A percentile compares a stretch with the other conserved stretches of the same genome.
Conservation (phyloP, 2,113 vertebrate genomes). For the Xyliphius kryptos region DNA sequence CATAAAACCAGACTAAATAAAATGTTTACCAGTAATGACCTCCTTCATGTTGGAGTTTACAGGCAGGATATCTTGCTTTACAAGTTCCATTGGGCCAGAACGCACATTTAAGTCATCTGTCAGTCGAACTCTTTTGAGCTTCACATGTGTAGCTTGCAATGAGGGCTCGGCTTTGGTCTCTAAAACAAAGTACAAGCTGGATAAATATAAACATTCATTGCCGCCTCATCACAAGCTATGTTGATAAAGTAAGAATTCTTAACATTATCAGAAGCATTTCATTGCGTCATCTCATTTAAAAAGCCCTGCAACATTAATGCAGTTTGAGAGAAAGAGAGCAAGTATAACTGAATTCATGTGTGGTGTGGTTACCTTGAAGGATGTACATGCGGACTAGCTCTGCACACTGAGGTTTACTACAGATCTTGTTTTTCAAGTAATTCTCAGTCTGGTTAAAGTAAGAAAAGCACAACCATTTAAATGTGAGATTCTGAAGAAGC, state of each 20-base stretch:
- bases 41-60: too few species aligned
- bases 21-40: conserved; percentile 78
- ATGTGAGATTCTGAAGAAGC: too few species aligned
- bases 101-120: conserved; percentile 80
- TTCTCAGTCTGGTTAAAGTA: conserved; percentile 77
- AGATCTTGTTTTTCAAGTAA: conserved; percentile 97
- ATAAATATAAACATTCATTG: too few species aligned
- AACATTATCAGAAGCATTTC: too few species aligned
- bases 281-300: too few species aligned
- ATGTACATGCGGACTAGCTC: conserved; percentile 98
- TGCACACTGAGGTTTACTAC: conserved; percentile 87
- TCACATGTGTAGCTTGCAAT: conserved; percentile 94
- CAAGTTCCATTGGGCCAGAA: too few species aligned
- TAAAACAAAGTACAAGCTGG: conserved; percentile 50
- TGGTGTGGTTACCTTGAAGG: conserved; percentile 86
- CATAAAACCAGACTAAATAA: background rate
- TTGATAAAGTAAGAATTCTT: too few species aligned
- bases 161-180: conserved; percentile 94
- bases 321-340: too few species aligned
- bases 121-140: conserved; percentile 84
- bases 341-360: conserved; percentile 44
- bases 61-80: too few species aligned
- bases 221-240: too few species aligned
- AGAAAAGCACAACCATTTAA: background rate
- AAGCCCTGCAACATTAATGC: too few species aligned